Conservation (phyloP, 2,113 vertebrate genomes). For the Nematolebias whitei region DNA sequence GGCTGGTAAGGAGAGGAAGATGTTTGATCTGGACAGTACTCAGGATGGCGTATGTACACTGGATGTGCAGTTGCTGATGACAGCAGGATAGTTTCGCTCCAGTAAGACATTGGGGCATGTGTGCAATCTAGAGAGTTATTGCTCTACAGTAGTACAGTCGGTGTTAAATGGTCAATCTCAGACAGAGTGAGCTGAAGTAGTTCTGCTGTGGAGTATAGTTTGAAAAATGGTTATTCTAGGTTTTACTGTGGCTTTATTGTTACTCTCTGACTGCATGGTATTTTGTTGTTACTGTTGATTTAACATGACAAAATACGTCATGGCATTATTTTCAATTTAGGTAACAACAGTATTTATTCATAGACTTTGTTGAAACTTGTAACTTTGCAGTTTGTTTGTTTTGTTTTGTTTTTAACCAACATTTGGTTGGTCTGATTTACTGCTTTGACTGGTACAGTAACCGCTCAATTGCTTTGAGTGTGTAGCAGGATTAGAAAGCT, state of each 20-base stretch:
- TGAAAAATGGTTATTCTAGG: constrained; percentile 36
- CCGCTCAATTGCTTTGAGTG: constrained; percentile 36
- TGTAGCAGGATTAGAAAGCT: constrained; percentile 31
- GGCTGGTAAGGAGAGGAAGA: constrained; percentile 61
- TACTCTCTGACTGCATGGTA: constrained; percentile 31
- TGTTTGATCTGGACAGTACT: constrained; percentile 59
- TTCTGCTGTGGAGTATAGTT: constrained; percentile 15
- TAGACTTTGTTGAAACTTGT: constrained; percentile 7
- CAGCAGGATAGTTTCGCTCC: constrained; percentile 47
- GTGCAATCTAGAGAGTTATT: constrained; percentile 43
- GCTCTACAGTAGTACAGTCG: constrained; percentile 53
- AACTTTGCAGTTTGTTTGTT: constrained; percentile 22
- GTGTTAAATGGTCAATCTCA: constrained; percentile 31
- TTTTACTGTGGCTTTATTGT: constrained; percentile 23
- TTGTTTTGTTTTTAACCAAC: too few species aligned
- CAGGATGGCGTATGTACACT: constrained; percentile 56
- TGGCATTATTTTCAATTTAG: constrained; percentile 8
- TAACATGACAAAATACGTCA: constrained; percentile 8
- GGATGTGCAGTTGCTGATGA: constrained; percentile 50
- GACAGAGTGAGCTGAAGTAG: constrained; percentile 23
- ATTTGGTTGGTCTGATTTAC: constrained; percentile 29
- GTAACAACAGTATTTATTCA: constrained; percentile 11
- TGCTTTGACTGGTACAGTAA: constrained; percentile 23
- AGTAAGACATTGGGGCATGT: constrained; percentile 36
- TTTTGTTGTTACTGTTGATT: constrained; percentile 20